Evolutionary conservation across 2,888 invertebrate species (phyloP).

Genomic region (Anthophora plumipes): DNA sequence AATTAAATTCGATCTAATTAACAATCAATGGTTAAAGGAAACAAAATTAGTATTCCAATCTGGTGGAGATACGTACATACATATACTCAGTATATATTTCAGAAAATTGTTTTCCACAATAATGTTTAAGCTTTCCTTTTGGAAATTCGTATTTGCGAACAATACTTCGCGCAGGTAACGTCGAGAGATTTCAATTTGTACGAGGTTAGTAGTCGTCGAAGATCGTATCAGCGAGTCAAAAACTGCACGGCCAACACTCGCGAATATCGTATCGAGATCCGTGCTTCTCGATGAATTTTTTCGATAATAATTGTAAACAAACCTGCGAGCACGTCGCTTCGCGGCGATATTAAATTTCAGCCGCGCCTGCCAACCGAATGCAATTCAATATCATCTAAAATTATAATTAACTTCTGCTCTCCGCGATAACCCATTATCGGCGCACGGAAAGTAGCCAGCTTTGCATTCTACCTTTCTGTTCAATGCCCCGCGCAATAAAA

Average conservation of each 20-base stretch:
- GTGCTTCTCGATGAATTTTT: constrained; percentile 50
- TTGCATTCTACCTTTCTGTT: background rate
- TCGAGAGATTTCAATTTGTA: constrained; percentile 60
- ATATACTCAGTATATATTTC: too few relatives aligned
- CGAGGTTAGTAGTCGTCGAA: constrained; percentile 30
- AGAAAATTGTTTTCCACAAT: background rate
- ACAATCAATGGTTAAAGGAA: background rate
- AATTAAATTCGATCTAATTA: background rate
- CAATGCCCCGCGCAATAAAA: background rate
- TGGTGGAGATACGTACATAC: too few relatives aligned
- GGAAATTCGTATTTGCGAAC: constrained; percentile 43
- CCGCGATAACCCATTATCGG: constrained; percentile 39
- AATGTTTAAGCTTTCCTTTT: constrained; percentile 3
- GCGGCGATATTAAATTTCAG: constrained; percentile 41
- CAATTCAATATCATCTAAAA: constrained; percentile 46
- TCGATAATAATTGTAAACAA: constrained; percentile 64
- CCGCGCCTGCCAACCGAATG: background rate
- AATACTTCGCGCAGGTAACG: constrained; percentile 41
- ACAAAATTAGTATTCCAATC: too few relatives aligned
- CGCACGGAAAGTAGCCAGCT: constrained; percentile 13
- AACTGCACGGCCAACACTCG: constrained; percentile 39
- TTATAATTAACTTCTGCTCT: constrained; percentile 51
- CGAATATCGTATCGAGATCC: constrained; percentile 32
- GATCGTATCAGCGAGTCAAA: constrained; percentile 48
- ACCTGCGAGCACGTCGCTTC: constrained; percentile 23